These are phyloP conservation scores for Anthophora plumipes DNA, from an alignment of 2,888 invertebrate species.

Conservation along the genomic window DNA sequence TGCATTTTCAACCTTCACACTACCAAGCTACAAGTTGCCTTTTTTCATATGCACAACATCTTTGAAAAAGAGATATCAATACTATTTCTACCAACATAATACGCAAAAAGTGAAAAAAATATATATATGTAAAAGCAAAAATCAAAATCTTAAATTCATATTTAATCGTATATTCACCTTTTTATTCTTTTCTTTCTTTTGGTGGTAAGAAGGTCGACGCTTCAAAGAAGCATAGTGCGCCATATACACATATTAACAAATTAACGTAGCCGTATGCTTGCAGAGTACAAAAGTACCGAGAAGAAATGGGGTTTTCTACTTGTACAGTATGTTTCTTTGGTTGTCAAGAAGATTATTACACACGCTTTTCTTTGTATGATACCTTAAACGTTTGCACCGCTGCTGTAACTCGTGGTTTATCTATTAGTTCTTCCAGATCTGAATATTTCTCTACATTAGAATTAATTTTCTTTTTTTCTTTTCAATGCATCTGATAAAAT, in stretches of 20 bases:
- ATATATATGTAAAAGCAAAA: neutral
- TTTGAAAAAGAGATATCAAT: neutral
- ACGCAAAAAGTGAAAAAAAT: neutral
- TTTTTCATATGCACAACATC: neutral
- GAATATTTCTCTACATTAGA: neutral
- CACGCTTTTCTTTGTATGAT: slow-evolving; percentile 32
- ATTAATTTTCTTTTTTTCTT: neutral
- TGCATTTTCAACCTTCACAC: slow-evolving; percentile 14
- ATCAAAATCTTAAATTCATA: slow-evolving; percentile 1
- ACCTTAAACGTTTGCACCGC: slow-evolving; percentile 32
- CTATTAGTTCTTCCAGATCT: slow-evolving; percentile 33
- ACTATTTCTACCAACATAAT: neutral
- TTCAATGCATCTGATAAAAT: too few relatives aligned
- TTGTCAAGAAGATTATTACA: neutral
- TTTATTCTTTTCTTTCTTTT: neutral
- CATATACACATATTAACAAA: neutral
- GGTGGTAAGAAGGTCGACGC: neutral
- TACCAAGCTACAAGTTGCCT: slow-evolving; percentile 5
- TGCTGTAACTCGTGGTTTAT: slow-evolving; percentile 31
- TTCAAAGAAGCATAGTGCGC: neutral
- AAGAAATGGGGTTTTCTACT: neutral
- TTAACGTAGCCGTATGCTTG: slow-evolving; percentile 3
- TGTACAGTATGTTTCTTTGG: neutral
- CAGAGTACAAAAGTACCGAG: slow-evolving; percentile 20
- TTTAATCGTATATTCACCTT: neutral